phyloP scores from a whole-genome alignment of 2,888 invertebrate genomes.

The Spisula solida region DNA sequence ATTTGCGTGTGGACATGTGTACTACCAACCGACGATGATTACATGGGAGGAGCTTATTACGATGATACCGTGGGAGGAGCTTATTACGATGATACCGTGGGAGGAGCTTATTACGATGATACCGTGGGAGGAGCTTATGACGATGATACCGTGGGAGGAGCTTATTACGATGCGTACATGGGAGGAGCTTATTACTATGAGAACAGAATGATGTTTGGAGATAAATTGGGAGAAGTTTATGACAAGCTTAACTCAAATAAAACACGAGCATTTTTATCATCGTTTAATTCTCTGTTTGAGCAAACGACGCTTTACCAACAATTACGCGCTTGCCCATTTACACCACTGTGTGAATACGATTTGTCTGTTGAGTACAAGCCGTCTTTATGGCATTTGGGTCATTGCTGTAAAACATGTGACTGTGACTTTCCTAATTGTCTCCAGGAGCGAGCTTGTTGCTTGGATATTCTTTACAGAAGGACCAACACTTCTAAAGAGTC shows the following conservation, averaged over 20 bases:
- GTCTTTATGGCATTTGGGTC: no score
- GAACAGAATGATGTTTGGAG: no score
- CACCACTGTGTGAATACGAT: constrained; percentile 29
- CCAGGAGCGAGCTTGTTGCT: constrained; percentile 25
- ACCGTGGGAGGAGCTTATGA: no score
- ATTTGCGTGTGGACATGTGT: no score
- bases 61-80: no score
- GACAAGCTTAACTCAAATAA: neutral
- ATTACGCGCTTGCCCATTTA: constrained; percentile 25
- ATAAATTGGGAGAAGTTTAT: neutral
- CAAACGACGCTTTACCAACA: neutral
- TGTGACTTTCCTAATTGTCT: constrained; percentile 38
- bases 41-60: no score
- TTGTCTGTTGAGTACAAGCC: neutral
- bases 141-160: no score
- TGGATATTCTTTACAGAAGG: constrained; percentile 27
- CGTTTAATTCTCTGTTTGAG: constrained; percentile 5
- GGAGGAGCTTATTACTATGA: no score
- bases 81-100: no score
- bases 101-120: no score
- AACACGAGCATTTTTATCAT: neutral
- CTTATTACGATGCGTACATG: no score
- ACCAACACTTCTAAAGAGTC: neutral
- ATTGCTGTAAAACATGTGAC: constrained; percentile 23
- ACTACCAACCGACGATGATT: no score